Evolutionary conservation across 2,113 vertebrate genomes (phyloP).

Genomic region (Acrocephalus kingi): DNA sequence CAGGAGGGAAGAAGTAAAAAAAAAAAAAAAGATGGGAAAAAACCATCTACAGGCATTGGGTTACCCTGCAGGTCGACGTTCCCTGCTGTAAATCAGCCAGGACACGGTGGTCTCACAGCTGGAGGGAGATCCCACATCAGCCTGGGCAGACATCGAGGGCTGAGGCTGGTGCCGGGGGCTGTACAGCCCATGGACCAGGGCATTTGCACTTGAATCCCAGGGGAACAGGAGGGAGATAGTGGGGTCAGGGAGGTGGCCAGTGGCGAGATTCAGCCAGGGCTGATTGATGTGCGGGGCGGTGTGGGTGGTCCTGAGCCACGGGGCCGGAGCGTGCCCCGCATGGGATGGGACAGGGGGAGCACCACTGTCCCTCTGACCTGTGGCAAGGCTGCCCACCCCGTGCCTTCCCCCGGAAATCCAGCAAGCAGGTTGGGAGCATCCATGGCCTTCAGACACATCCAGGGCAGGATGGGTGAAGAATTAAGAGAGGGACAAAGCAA

Average conservation of each 20-base stretch:
- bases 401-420: neutral
- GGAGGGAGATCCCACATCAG: neutral
- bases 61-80: neutral
- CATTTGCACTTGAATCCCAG: constrained; percentile 44
- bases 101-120: neutral
- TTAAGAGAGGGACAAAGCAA: neutral
- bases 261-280: neutral
- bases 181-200: neutral
- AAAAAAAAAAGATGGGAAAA: neutral
- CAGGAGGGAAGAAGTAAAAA: neutral
- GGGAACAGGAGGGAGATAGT: neutral
- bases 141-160: accelerated
- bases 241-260: constrained; percentile 7
- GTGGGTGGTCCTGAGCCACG: neutral
- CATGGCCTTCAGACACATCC: neutral
- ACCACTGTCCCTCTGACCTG: neutral
- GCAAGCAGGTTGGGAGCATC: neutral
- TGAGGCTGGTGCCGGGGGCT: neutral
- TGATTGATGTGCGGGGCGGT: neutral
- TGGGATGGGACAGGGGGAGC: neutral
- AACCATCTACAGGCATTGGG: neutral
- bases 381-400: neutral
- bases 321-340: neutral
- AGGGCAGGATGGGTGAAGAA: neutral
- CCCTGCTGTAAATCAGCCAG: constrained; percentile 14